Evolutionary conservation across 2,888 invertebrate species (phyloP).

Genomic region (Chaetogeoica ovagalla): DNA sequence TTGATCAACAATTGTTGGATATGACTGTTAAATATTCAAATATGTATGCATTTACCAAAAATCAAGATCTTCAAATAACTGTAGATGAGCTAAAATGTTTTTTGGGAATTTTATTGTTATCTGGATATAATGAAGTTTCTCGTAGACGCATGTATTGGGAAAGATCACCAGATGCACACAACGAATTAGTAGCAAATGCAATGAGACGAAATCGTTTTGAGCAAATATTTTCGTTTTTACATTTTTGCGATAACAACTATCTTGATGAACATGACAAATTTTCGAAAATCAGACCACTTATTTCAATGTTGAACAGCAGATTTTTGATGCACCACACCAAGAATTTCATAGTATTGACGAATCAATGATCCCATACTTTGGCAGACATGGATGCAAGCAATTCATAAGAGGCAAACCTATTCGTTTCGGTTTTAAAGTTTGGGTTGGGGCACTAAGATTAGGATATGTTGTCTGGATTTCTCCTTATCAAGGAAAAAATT

Average conservation of each 20-base stretch:
- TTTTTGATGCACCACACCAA: slow-evolving; percentile 31
- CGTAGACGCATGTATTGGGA: slow-evolving; percentile 54
- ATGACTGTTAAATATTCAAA: slow-evolving; percentile 12
- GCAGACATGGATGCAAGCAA: slow-evolving; percentile 26
- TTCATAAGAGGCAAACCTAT: slow-evolving; percentile 54
- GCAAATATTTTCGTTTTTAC: slow-evolving; percentile 6
- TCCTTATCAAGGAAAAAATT: slow-evolving; percentile 34
- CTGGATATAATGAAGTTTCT: slow-evolving; percentile 55
- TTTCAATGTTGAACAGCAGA: slow-evolving; percentile 39
- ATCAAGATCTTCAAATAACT: background rate
- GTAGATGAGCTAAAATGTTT: slow-evolving; percentile 51
- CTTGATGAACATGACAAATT: slow-evolving; percentile 18
- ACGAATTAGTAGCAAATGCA: background rate
- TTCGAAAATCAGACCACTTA: slow-evolving; percentile 53
- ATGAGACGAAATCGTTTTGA: slow-evolving; percentile 15
- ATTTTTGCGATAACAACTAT: background rate
- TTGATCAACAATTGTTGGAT: slow-evolving; percentile 5
- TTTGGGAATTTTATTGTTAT: slow-evolving; percentile 55
- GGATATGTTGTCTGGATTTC: slow-evolving; percentile 27
- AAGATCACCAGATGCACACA: slow-evolving; percentile 41
- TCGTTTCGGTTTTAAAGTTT: slow-evolving; percentile 55
- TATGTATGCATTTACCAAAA: slow-evolving; percentile 6
- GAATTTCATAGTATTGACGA: slow-evolving; percentile 43
- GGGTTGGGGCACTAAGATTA: slow-evolving; percentile 24
- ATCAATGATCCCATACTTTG: slow-evolving; percentile 49